Base-by-base conservation (phyloP, 1,140 invertebrate genomes). In the Drosophila sulfurigaster region DNA sequence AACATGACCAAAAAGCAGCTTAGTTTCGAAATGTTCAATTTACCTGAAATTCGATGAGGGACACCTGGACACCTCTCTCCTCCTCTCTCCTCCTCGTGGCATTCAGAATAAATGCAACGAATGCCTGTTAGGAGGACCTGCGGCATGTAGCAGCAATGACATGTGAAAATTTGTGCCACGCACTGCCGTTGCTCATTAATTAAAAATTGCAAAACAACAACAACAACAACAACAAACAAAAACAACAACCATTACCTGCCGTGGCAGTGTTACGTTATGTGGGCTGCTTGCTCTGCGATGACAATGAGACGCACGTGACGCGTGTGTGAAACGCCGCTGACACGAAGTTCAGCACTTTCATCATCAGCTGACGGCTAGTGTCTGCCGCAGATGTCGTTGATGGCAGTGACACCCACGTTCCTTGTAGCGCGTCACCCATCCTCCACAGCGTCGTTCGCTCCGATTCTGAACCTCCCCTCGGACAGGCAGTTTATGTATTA, bases 101-200 rank as follows among this genome's bases (percentile, higher is more conserved):
- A 8, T 6, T 20, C 46, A n/a, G 46, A 15, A 48, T 28, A 35
- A 51, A 43, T 43, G 15, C 8, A 64, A 11, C 32, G 41, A 16
- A 8, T 8, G n/a, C 28, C 30, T 13, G 16, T 28, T 5, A 54
- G 48, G 15, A 46, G 3, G 30, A 63, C 11, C 10, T 28, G 30
- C n/a, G 30, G 48, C 41, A 51, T 38, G 68, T 43, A 48, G 28
- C 58, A 67, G 41, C 63, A 72, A 35, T 75, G 75, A 71, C 76
- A 75, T 65, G 76, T 25, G 67, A 62, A 51, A 56, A 75, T 78
- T 60, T 71, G 66, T 52, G 43, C 67, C 65, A 75, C 62, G 69
- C 80, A 56, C 54, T 60, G 68, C 56, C 67, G 76, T 73, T 78
- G 78, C 80, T 88, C 85, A 88, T 88, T 88, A 88, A 88, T 88